Evolutionary conservation across 2,888 invertebrate genomes (phyloP).

Genomic region (Tetanocera ferruginea): DNA sequence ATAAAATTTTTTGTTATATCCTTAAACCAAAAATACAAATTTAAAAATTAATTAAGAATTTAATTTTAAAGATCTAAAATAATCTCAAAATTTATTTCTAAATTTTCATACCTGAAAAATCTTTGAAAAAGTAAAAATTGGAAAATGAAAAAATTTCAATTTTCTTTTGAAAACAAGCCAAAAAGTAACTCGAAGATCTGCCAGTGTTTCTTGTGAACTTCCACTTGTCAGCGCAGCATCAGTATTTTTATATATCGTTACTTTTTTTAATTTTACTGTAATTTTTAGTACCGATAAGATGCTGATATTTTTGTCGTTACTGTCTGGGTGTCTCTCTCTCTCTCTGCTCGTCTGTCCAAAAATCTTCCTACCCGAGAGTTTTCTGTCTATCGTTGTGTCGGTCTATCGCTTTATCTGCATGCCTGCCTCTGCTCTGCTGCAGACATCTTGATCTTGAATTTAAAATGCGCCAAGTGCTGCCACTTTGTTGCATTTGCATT

Average conservation of each 20-base stretch:
- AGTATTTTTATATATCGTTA: background rate
- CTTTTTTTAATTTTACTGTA: background rate
- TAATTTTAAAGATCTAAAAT: too few relatives aligned
- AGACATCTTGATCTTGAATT: conserved; percentile 23
- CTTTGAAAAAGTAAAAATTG: too few relatives aligned
- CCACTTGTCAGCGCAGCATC: too few relatives aligned
- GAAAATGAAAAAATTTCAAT: too few relatives aligned
- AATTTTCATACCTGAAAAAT: too few relatives aligned
- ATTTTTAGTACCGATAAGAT: conserved; percentile 15
- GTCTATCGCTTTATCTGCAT: conserved; percentile 10
- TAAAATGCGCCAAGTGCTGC: background rate
- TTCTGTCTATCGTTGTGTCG: background rate
- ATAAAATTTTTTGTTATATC: too few relatives aligned
- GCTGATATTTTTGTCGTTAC: background rate
- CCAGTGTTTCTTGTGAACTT: too few relatives aligned
- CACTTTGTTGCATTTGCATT: conserved; percentile 16
- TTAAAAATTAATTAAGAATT: too few relatives aligned
- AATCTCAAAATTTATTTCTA: too few relatives aligned
- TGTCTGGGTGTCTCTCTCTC: background rate
- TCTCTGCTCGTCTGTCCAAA: background rate
- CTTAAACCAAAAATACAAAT: too few relatives aligned
- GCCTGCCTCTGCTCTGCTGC: background rate
- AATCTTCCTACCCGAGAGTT: background rate
- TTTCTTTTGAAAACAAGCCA: too few relatives aligned
- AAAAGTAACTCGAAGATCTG: background rate